Evolutionary conservation across 2,797 vertebrate genomes (phyloP).

Genomic region (Lophius americanus): DNA sequence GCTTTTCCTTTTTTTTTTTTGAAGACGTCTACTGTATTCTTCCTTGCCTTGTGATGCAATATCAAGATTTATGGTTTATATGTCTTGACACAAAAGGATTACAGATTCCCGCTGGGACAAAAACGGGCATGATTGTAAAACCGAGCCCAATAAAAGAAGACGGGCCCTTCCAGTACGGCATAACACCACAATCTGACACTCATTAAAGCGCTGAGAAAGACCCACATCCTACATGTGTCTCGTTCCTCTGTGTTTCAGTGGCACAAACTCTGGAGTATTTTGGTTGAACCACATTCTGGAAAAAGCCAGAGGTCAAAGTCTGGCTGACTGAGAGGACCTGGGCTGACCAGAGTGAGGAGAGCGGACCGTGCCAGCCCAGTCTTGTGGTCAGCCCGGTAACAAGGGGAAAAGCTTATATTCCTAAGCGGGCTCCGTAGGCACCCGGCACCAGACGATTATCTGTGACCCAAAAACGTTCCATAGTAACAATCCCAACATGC

Average conservation of each 20-base stretch:
- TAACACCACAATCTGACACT: constrained; percentile 30
- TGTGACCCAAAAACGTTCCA: constrained; percentile 68
- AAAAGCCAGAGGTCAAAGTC: constrained; percentile 48
- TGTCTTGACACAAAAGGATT: constrained; percentile 52
- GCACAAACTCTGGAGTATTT: constrained; percentile 26
- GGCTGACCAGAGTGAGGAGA: constrained; percentile 54
- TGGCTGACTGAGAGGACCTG: constrained; percentile 61
- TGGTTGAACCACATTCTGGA: constrained; percentile 31
- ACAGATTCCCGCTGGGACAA: constrained; percentile 37
- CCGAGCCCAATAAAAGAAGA: constrained; percentile 31
- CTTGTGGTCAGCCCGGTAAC: constrained; percentile 61
- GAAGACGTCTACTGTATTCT: constrained; percentile 33
- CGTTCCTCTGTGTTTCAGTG: constrained; percentile 17
- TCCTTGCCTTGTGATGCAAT: constrained; percentile 44
- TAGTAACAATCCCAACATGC: constrained; percentile 60
- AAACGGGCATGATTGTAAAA: constrained; percentile 20
- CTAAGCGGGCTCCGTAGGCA: constrained; percentile 46
- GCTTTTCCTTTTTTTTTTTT: constrained; percentile 36
- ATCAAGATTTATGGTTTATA: constrained; percentile 57
- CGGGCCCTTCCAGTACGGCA: constrained; percentile 16
- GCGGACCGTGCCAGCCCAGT: constrained; percentile 37
- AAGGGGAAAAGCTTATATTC: constrained; percentile 64
- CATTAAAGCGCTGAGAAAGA: constrained; percentile 37
- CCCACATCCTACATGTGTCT: constrained; percentile 21
- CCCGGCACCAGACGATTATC: constrained; percentile 62